phyloP scores from a whole-genome alignment of 2,888 invertebrate species.

The Anthrax anthrax region DNA sequence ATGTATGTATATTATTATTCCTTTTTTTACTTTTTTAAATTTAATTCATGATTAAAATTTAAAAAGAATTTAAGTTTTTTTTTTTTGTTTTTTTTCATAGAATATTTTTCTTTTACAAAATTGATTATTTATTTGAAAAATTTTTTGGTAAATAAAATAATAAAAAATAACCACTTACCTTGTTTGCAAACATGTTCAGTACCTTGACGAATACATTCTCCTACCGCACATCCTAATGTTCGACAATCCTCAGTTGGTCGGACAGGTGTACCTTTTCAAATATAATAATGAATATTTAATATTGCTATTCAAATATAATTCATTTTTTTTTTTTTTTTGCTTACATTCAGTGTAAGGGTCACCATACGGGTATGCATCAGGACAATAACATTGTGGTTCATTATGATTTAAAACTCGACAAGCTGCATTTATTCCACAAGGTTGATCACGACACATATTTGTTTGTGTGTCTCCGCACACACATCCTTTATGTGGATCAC shows the following conservation, averaged over 20 bases:
- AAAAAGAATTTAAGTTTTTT: too few species aligned
- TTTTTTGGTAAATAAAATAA: constrained; percentile 5
- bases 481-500: constrained; percentile 68
- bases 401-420: constrained; percentile 54
- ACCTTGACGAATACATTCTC: constrained; percentile 72
- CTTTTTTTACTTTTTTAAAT: too few species aligned
- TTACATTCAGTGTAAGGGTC: constrained; percentile 78
- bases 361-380: constrained; percentile 64
- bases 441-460: constrained; percentile 62
- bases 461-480: constrained; percentile 51
- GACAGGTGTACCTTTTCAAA: constrained; percentile 40
- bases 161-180: constrained; percentile 26
- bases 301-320: too few species aligned
- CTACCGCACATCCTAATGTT: constrained; percentile 68
- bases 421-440: constrained; percentile 69
- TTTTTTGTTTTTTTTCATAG: background rate
- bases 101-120: background rate
- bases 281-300: too few species aligned
- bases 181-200: constrained; percentile 54
- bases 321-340: too few species aligned
- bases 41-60: too few species aligned
- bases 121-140: too few species aligned
- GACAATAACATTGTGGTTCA: constrained; percentile 71
- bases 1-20: too few species aligned
- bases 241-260: constrained; percentile 57